A percentile compares a stretch with the other conserved stretches of the same genome.
Conservation (phyloP, 2,113 vertebrate genomes). For the Zosterops japonicus region DNA sequence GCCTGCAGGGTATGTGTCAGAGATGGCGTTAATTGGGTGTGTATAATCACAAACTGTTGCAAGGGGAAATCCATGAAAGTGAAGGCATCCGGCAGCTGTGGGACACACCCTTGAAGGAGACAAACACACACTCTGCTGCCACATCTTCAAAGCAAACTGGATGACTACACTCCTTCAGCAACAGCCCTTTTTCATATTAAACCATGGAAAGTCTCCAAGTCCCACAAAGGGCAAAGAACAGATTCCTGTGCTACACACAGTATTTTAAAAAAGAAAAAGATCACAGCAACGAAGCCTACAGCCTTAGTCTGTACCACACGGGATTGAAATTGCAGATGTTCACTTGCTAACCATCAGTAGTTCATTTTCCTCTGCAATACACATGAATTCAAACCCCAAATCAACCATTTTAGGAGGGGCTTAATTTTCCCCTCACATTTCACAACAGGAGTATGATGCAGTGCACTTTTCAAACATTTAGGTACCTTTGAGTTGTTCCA, state of each 20-base stretch:
- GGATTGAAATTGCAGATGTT: constrained; percentile 48
- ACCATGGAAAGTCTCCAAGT: constrained; percentile 50
- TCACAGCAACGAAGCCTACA: neutral
- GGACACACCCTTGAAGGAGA: constrained; percentile 45
- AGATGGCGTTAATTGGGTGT: neutral
- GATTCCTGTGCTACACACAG: neutral
- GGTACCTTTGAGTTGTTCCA: neutral
- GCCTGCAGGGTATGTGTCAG: neutral
- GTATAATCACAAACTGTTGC: neutral
- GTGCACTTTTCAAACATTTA: neutral
- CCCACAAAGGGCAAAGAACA: constrained; percentile 35
- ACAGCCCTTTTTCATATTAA: constrained; percentile 65
- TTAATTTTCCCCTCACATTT: neutral
- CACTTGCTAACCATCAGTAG: constrained; percentile 16
- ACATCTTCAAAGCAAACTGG: constrained; percentile 62
- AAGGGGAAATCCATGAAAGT: constrained; percentile 32
- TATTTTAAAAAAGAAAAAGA: neutral
- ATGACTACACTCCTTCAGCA: neutral
- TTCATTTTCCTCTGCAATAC: neutral
- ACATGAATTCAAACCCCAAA: neutral
- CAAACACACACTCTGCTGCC: neutral
- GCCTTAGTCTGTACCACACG: neutral
- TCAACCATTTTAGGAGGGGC: neutral
- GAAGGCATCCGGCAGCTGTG: constrained; percentile 46
- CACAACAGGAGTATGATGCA: neutral